Evolutionary conservation across 2,888 invertebrate species (phyloP).

Genomic region (Tachina lurida): DNA sequence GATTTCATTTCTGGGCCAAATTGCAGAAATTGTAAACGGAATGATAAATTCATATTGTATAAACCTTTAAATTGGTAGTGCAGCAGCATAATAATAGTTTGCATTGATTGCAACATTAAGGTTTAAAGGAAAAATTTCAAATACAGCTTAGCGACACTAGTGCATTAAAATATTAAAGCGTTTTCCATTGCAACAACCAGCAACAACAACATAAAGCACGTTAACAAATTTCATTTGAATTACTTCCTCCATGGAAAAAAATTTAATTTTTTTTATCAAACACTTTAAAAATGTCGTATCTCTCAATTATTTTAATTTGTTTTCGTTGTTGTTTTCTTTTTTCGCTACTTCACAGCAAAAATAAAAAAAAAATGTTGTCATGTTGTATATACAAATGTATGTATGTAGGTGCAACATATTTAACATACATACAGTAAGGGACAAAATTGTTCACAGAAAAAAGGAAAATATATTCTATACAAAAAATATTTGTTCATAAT

Average conservation of each 20-base stretch:
- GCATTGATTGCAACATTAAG: slow-evolving; percentile 3
- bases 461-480: too few relatives aligned
- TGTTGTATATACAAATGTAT: slow-evolving; percentile 2
- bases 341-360: slow-evolving; percentile 1
- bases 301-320: slow-evolving; percentile 54
- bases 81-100: background rate
- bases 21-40: background rate
- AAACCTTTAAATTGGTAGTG: background rate
- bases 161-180: slow-evolving; percentile 1
- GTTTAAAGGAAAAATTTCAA: background rate
- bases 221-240: slow-evolving; percentile 28
- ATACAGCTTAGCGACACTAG: background rate
- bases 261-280: slow-evolving; percentile 44
- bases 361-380: slow-evolving; percentile 5
- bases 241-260: slow-evolving; percentile 55
- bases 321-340: slow-evolving; percentile 33
- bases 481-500: too few relatives aligned
- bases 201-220: slow-evolving; percentile 10
- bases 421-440: too few relatives aligned
- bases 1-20: background rate
- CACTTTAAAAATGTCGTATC: slow-evolving; percentile 52
- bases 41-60: background rate
- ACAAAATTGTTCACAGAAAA: too few relatives aligned
- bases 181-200: slow-evolving; percentile 6
- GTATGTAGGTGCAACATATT: slow-evolving; percentile 49